A percentile compares a stretch with the other conserved stretches of the same genome.
Evolutionary conservation across 2,797 vertebrate species (phyloP).

Genomic region (Arnoldichthys spilopterus): DNA sequence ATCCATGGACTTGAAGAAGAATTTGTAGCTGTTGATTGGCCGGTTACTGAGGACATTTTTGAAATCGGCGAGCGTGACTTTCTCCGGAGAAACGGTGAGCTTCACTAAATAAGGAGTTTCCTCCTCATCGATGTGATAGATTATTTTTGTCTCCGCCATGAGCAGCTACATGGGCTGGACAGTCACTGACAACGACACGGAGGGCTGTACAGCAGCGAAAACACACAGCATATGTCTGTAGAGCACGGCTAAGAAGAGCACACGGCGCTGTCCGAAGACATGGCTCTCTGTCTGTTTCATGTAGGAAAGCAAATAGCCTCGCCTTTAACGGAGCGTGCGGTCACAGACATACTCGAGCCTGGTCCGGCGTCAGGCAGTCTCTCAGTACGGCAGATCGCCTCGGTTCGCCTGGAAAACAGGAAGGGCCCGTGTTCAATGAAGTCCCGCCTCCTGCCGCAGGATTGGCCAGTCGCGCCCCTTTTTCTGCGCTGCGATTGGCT

Average conservation of each 20-base stretch:
- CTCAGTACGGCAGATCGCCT: slow-evolving; percentile 77
- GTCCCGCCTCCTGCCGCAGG: not conserved
- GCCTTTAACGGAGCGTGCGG: slow-evolving; percentile 56
- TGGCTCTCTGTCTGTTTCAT: slow-evolving; percentile 50
- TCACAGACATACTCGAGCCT: slow-evolving; percentile 77
- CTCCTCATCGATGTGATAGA: slow-evolving; percentile 98
- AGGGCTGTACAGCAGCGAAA: slow-evolving; percentile 73
- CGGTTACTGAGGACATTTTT: slow-evolving; percentile 98
- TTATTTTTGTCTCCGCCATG: slow-evolving; percentile 99
- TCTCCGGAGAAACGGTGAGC: slow-evolving; percentile 90
- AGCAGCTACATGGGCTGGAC: slow-evolving; percentile 74
- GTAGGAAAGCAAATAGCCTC: slow-evolving; percentile 65
- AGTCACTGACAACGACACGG: slow-evolving; percentile 78
- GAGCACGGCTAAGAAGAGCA: slow-evolving; percentile 66
- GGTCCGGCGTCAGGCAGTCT: slow-evolving; percentile 72
- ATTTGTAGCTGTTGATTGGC: slow-evolving; percentile 95
- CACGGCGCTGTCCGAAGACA: slow-evolving; percentile 59
- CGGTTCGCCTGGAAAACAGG: slow-evolving; percentile 80
- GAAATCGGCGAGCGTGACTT: slow-evolving; percentile 96
- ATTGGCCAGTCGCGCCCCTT: not conserved
- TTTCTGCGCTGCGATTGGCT: not conserved
- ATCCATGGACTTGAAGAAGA: slow-evolving; percentile 99
- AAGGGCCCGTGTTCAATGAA: slow-evolving; percentile 65
- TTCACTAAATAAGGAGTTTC: slow-evolving; percentile 98
- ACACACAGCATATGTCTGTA: slow-evolving; percentile 66